Base-by-base conservation (phyloP, 2,797 vertebrate species). In the Gephyroberyx darwinii region DNA sequence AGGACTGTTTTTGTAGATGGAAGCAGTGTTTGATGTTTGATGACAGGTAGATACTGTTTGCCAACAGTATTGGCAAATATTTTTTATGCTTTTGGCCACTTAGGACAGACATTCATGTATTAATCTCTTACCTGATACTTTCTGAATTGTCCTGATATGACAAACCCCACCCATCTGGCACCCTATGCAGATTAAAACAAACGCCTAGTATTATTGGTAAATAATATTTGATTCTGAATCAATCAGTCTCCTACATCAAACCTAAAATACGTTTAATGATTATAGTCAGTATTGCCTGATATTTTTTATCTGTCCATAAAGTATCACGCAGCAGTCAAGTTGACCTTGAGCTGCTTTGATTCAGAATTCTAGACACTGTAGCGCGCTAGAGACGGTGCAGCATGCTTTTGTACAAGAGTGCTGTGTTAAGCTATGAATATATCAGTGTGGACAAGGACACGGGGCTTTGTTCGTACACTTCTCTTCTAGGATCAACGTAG, bases 371-470 rank as follows among this genome's bases (percentile, higher is more conserved):
- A 50, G n/a, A 33, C 59, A 52, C 53, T 50, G 48, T 60, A 53
- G 9, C 16, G 14, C 68, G 52, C 57, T 58, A 31, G 73, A 81
- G 70, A 60, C 2, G 0, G 14, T 8, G 47, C n/a, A 13, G 51
- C 19, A 60, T 51, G 52, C 65, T 64, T 31, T 63, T 64, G 56
- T 69, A 20, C 43, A n/a, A 19, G 55, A 67, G 50, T 43, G 54
- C 65, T 45, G 52, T 37, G 5, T 66, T 37, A 47, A 70, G 48
- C 43, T 39, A 16, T 63, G 69, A 79, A 67, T 59, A 58, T n/a
- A 71, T 68, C 41, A 62, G 20, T 6, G 35, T 58, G 64, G 71
- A 73, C 72, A 77, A 59, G 45, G 59, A 30, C 26, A 72, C 58
- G 37, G 20, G 58, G 74, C 33, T 71, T 60, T 66, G 50, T 60